Percentiles rank a stretch among this genome's conserved stretches.
phyloP scores from a whole-genome alignment of 1,140 invertebrate genomes.

The Drosophila sp. region DNA sequence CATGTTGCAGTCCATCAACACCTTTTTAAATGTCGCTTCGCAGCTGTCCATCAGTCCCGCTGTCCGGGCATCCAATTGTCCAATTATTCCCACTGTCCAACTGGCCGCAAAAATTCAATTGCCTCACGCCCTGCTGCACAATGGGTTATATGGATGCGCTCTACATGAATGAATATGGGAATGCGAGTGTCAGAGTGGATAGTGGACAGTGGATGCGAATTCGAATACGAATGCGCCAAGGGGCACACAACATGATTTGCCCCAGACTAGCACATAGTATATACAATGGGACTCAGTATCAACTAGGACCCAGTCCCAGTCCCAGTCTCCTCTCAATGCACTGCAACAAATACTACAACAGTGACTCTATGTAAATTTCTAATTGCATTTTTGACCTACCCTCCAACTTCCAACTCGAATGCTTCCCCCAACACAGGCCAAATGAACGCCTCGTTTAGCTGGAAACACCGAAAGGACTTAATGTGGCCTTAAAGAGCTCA shows the following conservation, averaged over 20 bases:
- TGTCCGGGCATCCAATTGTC: conserved; percentile 6
- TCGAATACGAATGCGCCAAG: conserved; percentile 6
- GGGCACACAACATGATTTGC: conserved; percentile 18
- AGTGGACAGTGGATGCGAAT: conserved; percentile 5
- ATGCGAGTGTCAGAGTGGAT: background rate
- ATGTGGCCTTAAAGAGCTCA: background rate
- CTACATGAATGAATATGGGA: background rate
- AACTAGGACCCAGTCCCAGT: too few relatives aligned
- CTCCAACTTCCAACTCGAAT: background rate
- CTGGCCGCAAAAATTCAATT: conserved; percentile 51
- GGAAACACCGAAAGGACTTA: background rate
- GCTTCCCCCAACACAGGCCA: background rate
- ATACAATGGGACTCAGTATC: background rate
- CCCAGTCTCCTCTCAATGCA: background rate
- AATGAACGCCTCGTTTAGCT: background rate
- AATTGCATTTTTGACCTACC: conserved; percentile 32
- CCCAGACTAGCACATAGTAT: background rate
- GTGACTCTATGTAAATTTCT: conserved; percentile 45
- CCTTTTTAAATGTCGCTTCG: conserved; percentile 58
- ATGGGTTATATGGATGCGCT: conserved; percentile 20
- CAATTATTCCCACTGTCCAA: conserved; percentile 1
- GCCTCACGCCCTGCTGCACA: conserved; percentile 47
- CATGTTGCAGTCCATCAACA: conserved; percentile 80
- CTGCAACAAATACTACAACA: conserved; percentile 25
- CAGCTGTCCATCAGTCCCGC: background rate